Base-by-base conservation (phyloP, 1,140 invertebrate genomes). In the Littorina saxatilis region DNA sequence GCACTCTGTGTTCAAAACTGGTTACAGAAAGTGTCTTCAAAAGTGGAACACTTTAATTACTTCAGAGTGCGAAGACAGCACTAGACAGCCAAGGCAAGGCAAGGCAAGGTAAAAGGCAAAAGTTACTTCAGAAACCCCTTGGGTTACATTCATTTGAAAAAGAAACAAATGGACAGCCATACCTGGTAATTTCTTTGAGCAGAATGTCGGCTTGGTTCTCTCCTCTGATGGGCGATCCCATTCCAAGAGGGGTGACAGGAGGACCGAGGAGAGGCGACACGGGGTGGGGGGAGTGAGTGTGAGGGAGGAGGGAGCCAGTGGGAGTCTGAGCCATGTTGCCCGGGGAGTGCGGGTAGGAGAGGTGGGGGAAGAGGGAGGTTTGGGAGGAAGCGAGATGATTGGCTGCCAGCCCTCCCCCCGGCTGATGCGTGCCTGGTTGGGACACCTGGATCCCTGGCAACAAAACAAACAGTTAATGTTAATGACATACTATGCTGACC, bases 311-410 rank as follows among this genome's bases (percentile, higher is more conserved):
- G 17, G 40, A 35, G 9, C 55, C 77, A 0, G 79, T 27, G 47
- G 43, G 47, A 61, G 23, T 83, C n/a, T 37, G 75, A 63, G 27
- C 66, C 52, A 68, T 40, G 61, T 5, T 81, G 47, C 27, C 81
- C 58, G 29, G 80, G 80, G 37, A 82, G 83, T 77, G 81, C 79
- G 72, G 70, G 82, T 47, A 82, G 81, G 47, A 75, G 66, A 80
- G 77, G 37, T 82, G 82, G n/a, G 85, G 74, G 68, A 76, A 63
- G 50, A 86, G 63, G 72, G 83, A 85, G 61, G 82, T 82, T 61
- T 87, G 86, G 20, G 84, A 85, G n/a, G 86, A 82, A 15, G 83
- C 63, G 17, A 87, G 81, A 76, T 86, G 86, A 47, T 84, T 82
- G 39, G 84, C 80, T 29, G 82, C 47, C 35, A 80, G 74, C 50